phyloP scores from a whole-genome alignment of 2,113 vertebrate species.

The Cervus canadensis region DNA sequence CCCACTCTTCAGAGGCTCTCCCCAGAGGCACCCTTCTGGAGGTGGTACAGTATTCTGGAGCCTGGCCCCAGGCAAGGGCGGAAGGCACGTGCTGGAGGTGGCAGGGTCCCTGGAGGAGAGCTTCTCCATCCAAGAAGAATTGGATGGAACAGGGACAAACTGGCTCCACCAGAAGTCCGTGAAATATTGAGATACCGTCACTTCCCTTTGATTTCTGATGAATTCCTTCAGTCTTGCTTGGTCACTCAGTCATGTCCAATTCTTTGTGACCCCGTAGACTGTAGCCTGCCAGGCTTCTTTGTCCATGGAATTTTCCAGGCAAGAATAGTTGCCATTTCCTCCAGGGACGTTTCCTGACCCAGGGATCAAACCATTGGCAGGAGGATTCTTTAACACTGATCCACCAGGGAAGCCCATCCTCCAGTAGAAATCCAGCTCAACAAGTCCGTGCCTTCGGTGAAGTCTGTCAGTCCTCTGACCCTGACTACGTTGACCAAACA shows the following conservation, averaged over 20 bases:
- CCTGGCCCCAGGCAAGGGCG: too few species aligned
- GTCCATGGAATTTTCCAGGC: neutral
- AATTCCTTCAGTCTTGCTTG: neutral
- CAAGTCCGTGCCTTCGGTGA: neutral
- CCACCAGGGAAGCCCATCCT: neutral
- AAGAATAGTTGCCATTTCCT: neutral
- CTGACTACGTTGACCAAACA: neutral
- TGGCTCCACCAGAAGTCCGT: neutral
- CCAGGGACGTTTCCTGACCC: neutral
- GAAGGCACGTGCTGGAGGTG: neutral
- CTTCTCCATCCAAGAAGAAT: neutral
- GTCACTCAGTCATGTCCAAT: neutral
- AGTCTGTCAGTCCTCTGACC: neutral
- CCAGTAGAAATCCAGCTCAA: neutral
- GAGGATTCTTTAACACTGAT: neutral
- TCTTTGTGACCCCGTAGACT: neutral
- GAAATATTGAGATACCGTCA: neutral
- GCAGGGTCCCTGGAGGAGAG: neutral
- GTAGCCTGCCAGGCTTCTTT: neutral
- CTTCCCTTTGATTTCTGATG: neutral
- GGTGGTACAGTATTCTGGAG: rapidly evolving
- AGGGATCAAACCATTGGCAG: neutral
- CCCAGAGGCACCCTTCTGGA: neutral
- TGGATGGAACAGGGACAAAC: neutral
- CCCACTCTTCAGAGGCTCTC: neutral